Conservation (phyloP, 2,113 vertebrate species). For the Lepus americanus region DNA sequence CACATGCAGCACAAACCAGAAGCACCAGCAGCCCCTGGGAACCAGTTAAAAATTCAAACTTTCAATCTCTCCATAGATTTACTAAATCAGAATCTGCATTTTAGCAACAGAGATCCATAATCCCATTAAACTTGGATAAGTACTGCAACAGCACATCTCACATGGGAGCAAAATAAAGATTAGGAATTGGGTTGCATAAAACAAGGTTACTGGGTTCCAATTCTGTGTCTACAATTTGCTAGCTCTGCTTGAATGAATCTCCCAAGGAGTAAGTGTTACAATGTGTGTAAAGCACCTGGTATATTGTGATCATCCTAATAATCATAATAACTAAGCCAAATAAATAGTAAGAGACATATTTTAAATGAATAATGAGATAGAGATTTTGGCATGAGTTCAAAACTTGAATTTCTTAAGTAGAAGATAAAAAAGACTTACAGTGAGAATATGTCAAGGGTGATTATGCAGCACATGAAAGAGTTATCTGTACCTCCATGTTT, state of each 20-base stretch:
- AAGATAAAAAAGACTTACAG: constrained; percentile 31
- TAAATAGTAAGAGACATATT: background rate
- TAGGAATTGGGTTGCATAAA: background rate
- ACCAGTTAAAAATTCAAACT: background rate
- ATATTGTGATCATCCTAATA: background rate
- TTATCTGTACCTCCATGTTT: no score
- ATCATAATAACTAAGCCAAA: background rate
- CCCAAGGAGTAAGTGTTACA: background rate
- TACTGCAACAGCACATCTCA: background rate
- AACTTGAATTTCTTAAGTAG: background rate
- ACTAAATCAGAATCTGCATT: background rate
- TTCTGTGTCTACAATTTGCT: background rate
- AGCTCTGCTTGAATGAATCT: background rate
- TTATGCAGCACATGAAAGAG: background rate
- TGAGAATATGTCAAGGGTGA: background rate
- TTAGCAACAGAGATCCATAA: background rate
- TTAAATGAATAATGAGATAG: background rate
- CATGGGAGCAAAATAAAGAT: background rate
- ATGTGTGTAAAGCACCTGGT: background rate
- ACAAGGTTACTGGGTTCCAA: background rate
- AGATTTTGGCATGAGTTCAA: background rate
- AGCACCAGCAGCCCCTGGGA: background rate
- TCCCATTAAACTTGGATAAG: background rate
- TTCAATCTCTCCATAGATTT: background rate
- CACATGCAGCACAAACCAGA: background rate